Evolutionary conservation across 2,113 vertebrate genomes (phyloP).

Genomic region (Gasterosteus aculeatus): DNA sequence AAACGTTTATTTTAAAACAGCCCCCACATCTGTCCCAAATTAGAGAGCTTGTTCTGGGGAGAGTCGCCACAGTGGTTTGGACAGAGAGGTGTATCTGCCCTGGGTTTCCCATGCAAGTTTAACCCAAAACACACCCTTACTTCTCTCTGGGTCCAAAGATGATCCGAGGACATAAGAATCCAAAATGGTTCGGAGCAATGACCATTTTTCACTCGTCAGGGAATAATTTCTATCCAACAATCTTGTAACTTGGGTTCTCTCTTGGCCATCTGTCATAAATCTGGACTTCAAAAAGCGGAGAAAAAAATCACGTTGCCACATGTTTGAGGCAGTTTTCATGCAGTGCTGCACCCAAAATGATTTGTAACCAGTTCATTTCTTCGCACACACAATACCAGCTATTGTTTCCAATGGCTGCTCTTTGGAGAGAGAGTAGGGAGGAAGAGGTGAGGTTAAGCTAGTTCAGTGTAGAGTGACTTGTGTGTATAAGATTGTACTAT

Average conservation of each 20-base stretch:
- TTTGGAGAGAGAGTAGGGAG: slow-evolving; percentile 45
- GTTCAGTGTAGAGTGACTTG: slow-evolving; percentile 33
- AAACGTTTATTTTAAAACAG: slow-evolving; percentile 76
- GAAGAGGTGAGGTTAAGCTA: slow-evolving; percentile 35
- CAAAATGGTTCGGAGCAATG: slow-evolving; percentile 8
- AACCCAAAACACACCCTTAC: slow-evolving; percentile 66
- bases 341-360: slow-evolving; percentile 34
- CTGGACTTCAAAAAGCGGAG: slow-evolving; percentile 44
- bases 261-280: slow-evolving; percentile 45
- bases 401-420: slow-evolving; percentile 47
- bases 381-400: slow-evolving; percentile 11
- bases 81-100: slow-evolving; percentile 59
- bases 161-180: slow-evolving; percentile 28
- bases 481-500: slow-evolving; percentile 33
- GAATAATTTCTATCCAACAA: slow-evolving; percentile 42
- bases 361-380: slow-evolving; percentile 50
- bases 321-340: slow-evolving; percentile 50
- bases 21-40: slow-evolving; percentile 79
- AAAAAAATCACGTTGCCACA: slow-evolving; percentile 52
- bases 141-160: slow-evolving; percentile 36
- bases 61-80: slow-evolving; percentile 74
- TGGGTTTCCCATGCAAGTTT: slow-evolving; percentile 74
- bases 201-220: slow-evolving; percentile 32
- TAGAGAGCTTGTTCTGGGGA: slow-evolving; percentile 74
- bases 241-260: slow-evolving; percentile 30